phyloP scores from a whole-genome alignment of 92 coral and sea anemone species.

The Zoanthus sansibaricus region DNA sequence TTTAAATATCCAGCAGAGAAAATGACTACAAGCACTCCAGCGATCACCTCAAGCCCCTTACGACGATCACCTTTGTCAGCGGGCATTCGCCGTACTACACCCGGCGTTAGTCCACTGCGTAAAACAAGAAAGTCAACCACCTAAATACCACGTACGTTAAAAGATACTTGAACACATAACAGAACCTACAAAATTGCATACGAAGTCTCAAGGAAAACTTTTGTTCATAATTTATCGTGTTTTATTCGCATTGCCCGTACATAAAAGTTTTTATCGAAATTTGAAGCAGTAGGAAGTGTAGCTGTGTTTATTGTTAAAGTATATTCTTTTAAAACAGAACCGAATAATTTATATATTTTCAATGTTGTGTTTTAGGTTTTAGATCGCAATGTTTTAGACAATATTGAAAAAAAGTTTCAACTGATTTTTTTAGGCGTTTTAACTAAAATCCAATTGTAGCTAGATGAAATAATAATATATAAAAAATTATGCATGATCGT shows the following conservation, averaged over 20 bases:
- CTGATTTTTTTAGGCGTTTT: constrained; percentile 16
- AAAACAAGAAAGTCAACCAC: constrained; percentile 91
- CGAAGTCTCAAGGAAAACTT: neutral
- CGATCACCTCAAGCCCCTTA: constrained; percentile 75
- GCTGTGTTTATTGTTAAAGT: neutral
- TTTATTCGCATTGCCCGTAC: constrained; percentile 3
- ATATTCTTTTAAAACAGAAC: constrained; percentile 20
- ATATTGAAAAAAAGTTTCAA: constrained; percentile 3
- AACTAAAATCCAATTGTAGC: neutral
- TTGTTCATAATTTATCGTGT: neutral
- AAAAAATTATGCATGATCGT: constrained; percentile 1
- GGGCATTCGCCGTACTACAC: constrained; percentile 84
- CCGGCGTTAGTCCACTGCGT: constrained; percentile 95
- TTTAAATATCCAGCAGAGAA: constrained; percentile 69
- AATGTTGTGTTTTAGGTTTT: neutral
- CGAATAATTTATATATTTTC: neutral
- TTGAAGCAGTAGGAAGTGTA: neutral
- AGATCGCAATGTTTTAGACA: neutral
- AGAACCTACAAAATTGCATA: constrained; percentile 21
- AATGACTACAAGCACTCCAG: constrained; percentile 93
- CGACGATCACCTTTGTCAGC: constrained; percentile 80
- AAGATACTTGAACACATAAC: constrained; percentile 1
- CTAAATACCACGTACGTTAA: constrained; percentile 6
- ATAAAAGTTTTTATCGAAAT: neutral
- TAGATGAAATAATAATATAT: neutral